Percentiles rank a stretch among this genome's conserved stretches.
phyloP scores from a whole-genome alignment of 1,140 invertebrate species.

The Penaeus indicus region DNA sequence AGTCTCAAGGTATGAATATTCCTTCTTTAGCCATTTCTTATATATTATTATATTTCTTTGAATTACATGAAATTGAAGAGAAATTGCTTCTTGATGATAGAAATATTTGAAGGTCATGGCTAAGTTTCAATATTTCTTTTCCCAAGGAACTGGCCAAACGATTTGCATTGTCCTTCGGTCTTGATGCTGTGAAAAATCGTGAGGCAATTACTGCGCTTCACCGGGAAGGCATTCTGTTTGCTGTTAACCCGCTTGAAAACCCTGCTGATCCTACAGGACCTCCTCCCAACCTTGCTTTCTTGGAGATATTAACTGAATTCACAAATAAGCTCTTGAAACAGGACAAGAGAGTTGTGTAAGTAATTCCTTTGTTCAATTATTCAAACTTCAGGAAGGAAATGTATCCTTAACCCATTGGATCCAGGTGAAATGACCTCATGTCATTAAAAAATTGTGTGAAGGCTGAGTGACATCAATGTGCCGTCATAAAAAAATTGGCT shows the following conservation, averaged over 20 bases:
- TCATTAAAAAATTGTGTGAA: too few species aligned
- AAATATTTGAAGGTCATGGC: background rate
- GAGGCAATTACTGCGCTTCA: conserved; percentile 97
- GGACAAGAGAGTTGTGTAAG: conserved; percentile 92
- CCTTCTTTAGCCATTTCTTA: conserved; percentile 18
- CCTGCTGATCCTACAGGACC: conserved; percentile 81
- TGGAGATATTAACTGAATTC: conserved; percentile 96
- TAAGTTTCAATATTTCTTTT: conserved; percentile 7
- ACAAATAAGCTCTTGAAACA: conserved; percentile 96
- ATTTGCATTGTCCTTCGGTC: conserved; percentile 96
- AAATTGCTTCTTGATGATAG: background rate
- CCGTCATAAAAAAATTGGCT: too few species aligned
- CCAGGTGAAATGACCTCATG: too few species aligned
- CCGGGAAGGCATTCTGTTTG: conserved; percentile 92
- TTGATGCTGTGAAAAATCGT: conserved; percentile 97
- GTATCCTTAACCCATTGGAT: too few species aligned
- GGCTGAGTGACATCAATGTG: too few species aligned
- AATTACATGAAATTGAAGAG: background rate
- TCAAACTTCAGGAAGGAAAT: background rate
- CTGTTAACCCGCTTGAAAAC: conserved; percentile 79
- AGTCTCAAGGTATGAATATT: conserved; percentile 81
- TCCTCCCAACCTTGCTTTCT: conserved; percentile 89
- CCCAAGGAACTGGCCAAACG: conserved; percentile 91
- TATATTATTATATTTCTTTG: background rate
- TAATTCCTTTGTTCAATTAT: conserved; percentile 62